Evolutionary conservation across 1,140 invertebrate genomes (phyloP), one percentile per base, ranked within the genome.

Genomic region (Vollenhovia emeryi): DNA sequence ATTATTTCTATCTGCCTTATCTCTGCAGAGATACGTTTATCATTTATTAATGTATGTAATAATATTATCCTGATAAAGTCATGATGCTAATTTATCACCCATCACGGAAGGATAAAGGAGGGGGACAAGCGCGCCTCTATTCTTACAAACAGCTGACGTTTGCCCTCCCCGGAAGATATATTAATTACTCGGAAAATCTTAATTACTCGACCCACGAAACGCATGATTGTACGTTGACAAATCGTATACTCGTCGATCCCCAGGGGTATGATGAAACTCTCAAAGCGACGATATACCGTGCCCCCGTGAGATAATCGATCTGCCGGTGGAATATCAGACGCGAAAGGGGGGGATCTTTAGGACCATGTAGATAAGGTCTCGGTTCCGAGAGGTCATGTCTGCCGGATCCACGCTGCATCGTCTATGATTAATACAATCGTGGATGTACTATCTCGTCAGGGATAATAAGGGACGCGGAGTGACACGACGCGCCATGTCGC

Each of bases 351-450:
- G 36, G 40, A 48, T 60, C 52, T 69, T 40, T 43, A 71, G 78
- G 86, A 48, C 74, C 68, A 60, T 48, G 45, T 43, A 59, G 75
- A 57, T 68, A 52, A 69, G 59, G 68, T 84, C 71, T 74, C 66
- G 13, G 76, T 73, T 60, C 45, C 27, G 21, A 74, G 69, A 69
- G 76, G 60, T 85, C 68, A 33, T 62, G 6, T 33, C 50, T 55
- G 78, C 30, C 59, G 9, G 57, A 50, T 89, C 59, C 76, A 83
- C 48, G 69, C n/a, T 55, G 76, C 78, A 62, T 75, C 74, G 79
- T 66, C 48, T 74, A 74, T 80, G 76, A 78, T 87, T 89, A 85
- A 86, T 90, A 87, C 85, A 90, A 90, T 89, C 71, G 79, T 59
- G 87, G 62, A 71, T 40, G 85, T 74, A 48, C 66, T 79, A 75